phyloP scores from a whole-genome alignment of 2,888 invertebrate species.

The Sarcophaga carnaria region DNA sequence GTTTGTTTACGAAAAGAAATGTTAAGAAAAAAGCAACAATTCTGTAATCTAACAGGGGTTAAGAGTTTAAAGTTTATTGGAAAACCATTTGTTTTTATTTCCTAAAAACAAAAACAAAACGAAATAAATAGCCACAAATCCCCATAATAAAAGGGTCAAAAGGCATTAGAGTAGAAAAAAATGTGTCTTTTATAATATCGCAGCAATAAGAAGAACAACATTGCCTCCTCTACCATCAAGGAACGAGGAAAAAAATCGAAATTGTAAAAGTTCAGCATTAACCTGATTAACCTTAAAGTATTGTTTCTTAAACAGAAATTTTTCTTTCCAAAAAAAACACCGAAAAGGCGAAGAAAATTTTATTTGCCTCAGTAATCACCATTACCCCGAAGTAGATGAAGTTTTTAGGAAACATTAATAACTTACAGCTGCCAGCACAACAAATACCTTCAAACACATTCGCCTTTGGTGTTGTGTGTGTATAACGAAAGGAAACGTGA shows the following conservation, averaged over 20 bases:
- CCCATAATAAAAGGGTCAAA: conserved; percentile 21
- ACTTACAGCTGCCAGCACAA: conserved; percentile 45
- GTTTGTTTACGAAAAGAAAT: not conserved
- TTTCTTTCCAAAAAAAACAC: conserved; percentile 6
- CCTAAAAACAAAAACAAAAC: not conserved
- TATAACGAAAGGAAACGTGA: conserved; percentile 23
- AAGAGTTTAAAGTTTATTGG: conserved; percentile 31
- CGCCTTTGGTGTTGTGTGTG: not conserved
- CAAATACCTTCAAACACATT: conserved; percentile 33
- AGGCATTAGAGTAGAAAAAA: conserved; percentile 21
- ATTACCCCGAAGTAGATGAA: not conserved
- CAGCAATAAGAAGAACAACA: not conserved
- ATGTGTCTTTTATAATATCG: conserved; percentile 8
- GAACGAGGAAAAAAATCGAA: not conserved
- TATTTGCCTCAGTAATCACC: not conserved
- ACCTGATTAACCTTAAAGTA: not conserved
- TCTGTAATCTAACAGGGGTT: not conserved
- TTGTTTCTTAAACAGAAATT: conserved; percentile 31
- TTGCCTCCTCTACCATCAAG: too few relatives aligned
- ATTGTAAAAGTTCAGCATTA: conserved; percentile 34
- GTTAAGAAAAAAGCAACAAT: not conserved
- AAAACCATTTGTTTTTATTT: conserved; percentile 14
- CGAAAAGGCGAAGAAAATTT: not conserved
- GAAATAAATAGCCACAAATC: conserved; percentile 29
- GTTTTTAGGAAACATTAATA: conserved; percentile 43